These are phyloP conservation scores for Eumerus sabulonum DNA, from an alignment of 2,888 invertebrate genomes.

Conservation along the genomic window DNA sequence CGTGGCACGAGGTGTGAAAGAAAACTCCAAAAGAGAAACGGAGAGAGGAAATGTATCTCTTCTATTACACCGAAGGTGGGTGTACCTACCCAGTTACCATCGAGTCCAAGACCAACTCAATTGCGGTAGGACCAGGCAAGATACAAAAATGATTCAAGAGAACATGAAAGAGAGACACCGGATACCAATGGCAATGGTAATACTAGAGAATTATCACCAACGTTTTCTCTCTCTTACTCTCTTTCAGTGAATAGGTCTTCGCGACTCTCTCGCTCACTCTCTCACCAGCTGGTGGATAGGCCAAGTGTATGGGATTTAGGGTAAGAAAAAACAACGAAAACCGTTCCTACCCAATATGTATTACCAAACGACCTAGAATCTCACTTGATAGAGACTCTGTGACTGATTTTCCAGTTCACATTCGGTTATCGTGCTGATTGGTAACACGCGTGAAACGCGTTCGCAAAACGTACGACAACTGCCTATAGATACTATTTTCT, in stretches of 20 bases:
- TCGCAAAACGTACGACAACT: constrained; percentile 19
- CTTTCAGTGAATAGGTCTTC: not conserved
- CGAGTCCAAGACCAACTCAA: constrained; percentile 28
- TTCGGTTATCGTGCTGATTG: constrained; percentile 62
- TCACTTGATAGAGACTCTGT: constrained; percentile 54
- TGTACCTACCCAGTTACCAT: constrained; percentile 1
- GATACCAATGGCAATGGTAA: too few relatives aligned
- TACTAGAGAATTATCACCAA: too few relatives aligned
- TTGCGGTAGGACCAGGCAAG: constrained; percentile 52
- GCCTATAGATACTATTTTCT: constrained; percentile 8
- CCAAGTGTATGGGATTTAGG: constrained; percentile 38
- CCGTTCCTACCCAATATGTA: constrained; percentile 51
- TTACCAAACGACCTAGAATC: constrained; percentile 63
- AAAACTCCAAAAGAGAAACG: constrained; percentile 5
- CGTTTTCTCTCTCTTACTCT: constrained; percentile 15
- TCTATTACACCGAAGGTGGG: too few relatives aligned
- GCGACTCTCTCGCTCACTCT: constrained; percentile 22
- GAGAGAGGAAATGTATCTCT: too few relatives aligned
- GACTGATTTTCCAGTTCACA: constrained; percentile 58
- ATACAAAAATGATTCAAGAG: constrained; percentile 5
- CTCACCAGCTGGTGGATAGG: constrained; percentile 10
- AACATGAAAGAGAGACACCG: constrained; percentile 19
- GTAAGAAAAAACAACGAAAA: constrained; percentile 27
- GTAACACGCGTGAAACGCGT: constrained; percentile 45
- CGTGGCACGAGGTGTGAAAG: not conserved